Conservation (phyloP, 53 echinoderm and acorn worm genomes). For the Actinopyga echinites region DNA sequence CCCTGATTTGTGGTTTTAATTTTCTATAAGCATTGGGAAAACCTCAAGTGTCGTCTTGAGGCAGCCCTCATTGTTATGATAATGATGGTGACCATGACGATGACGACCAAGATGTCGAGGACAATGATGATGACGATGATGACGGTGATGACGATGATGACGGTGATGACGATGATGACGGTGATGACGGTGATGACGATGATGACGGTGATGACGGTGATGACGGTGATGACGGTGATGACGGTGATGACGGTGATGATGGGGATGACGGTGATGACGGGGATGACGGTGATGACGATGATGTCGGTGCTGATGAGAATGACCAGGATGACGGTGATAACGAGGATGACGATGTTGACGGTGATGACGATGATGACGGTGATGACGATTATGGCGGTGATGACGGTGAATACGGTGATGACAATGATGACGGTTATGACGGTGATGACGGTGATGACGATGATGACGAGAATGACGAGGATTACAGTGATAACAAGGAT, state of each 20-base stretch:
- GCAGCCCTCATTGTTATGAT: too few species aligned
- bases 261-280: neutral
- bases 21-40: too few species aligned
- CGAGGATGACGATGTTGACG: neutral
- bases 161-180: neutral
- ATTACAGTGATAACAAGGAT: neutral
- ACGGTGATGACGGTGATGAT: neutral
- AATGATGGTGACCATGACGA: neutral
- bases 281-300: conserved; percentile 28
- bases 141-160: conserved; percentile 3
- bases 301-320: neutral
- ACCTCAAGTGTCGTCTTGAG: too few species aligned
- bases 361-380: neutral
- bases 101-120: neutral
- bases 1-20: too few species aligned
- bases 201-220: neutral
- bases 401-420: neutral
- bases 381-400: neutral
- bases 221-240: conserved; percentile 8
- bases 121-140: conserved; percentile 16
- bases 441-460: conserved; percentile 10
- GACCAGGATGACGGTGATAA: conserved; percentile 8
- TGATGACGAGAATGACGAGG: conserved; percentile 6
- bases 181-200: neutral
- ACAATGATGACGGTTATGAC: neutral